Evolutionary conservation across 1,140 invertebrate species (phyloP).

Genomic region (Latrodectus geometricus): DNA sequence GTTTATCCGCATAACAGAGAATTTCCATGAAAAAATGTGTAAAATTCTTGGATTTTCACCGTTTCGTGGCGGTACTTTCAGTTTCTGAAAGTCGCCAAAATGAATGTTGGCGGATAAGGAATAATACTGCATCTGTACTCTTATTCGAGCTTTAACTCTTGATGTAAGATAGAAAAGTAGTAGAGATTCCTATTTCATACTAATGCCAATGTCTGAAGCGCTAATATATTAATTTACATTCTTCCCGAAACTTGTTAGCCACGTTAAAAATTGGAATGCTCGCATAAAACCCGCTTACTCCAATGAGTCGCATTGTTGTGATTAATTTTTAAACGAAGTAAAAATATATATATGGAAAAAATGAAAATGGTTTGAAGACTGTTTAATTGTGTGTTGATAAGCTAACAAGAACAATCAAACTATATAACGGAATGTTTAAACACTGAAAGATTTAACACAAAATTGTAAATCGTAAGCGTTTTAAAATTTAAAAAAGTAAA

Average conservation of each 20-base stretch:
- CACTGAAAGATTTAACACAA: slow-evolving; percentile 49
- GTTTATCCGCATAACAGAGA: no score
- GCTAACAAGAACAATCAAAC: slow-evolving; percentile 62
- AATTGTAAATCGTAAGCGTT: slow-evolving; percentile 55
- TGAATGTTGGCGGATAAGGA: no score
- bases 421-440: slow-evolving; percentile 57
- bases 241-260: slow-evolving; percentile 55
- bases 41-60: no score
- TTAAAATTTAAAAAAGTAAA: slow-evolving; percentile 17
- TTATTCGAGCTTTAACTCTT: no score
- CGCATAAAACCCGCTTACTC: slow-evolving; percentile 53
- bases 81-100: no score
- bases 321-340: slow-evolving; percentile 28
- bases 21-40: no score
- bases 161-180: no score
- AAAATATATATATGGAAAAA: background rate
- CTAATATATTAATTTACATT: slow-evolving; percentile 46
- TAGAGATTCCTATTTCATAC: no score
- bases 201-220: slow-evolving; percentile 29
- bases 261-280: slow-evolving; percentile 43
- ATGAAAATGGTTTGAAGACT: slow-evolving; percentile 36
- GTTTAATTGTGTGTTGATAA: slow-evolving; percentile 39
- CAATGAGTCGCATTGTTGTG: slow-evolving; percentile 35
- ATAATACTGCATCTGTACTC: no score
- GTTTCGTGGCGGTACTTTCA: no score